Conservation (phyloP, 1,140 invertebrate species). For the Arion vulgaris region DNA sequence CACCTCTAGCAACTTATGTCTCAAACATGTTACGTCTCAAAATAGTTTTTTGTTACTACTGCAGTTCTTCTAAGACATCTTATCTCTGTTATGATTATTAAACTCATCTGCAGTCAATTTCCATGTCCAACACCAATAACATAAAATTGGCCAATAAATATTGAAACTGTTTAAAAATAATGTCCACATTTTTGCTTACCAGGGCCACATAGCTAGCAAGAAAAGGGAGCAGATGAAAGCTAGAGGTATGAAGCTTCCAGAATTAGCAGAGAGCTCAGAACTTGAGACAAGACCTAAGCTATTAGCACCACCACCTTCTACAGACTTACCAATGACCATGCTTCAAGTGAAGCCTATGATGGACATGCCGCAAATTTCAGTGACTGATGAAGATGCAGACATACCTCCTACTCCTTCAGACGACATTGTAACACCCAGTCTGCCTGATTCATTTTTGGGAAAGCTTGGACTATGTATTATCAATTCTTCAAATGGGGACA, state of each 20-base stretch:
- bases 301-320: background rate
- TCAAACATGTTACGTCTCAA: too few species aligned
- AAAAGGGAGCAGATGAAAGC: conserved; percentile 46
- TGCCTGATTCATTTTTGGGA: conserved; percentile 50
- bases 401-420: conserved; percentile 36
- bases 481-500: conserved; percentile 4
- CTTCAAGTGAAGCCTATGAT: background rate
- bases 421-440: conserved; percentile 50
- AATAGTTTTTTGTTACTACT: too few species aligned
- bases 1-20: too few species aligned
- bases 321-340: background rate
- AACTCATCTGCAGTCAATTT: too few species aligned
- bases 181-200: background rate
- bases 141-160: too few species aligned
- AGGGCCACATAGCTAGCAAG: conserved; percentile 45
- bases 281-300: background rate
- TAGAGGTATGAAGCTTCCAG: conserved; percentile 43
- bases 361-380: conserved; percentile 15
- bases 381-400: conserved; percentile 24
- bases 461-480: conserved; percentile 40
- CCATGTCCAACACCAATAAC: too few species aligned
- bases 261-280: conserved; percentile 39
- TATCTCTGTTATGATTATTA: too few species aligned
- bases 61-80: too few species aligned
- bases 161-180: too few species aligned